These are phyloP conservation scores for Limnephilus marmoratus DNA, from an alignment of 2,888 invertebrate species.

Conservation along the genomic window DNA sequence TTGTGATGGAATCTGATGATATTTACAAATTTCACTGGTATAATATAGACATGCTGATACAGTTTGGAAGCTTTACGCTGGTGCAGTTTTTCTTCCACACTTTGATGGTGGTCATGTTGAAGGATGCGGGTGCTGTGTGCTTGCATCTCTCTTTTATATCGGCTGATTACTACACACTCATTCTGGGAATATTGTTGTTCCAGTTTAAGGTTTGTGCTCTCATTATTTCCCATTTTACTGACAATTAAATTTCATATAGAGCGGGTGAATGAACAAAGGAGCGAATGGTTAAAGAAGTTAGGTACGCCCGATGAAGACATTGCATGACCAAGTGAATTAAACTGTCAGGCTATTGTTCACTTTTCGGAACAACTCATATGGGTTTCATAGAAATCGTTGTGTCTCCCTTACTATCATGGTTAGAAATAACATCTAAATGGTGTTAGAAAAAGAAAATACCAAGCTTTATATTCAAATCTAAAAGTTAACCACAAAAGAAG, in stretches of 20 bases:
- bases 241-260: slow-evolving; percentile 38
- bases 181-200: slow-evolving; percentile 88
- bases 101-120: slow-evolving; percentile 85
- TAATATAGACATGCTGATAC: slow-evolving; percentile 78
- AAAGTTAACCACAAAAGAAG: no score
- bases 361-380: no score
- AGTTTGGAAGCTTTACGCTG: slow-evolving; percentile 80
- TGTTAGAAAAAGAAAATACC: no score
- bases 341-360: no score
- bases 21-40: slow-evolving; percentile 82
- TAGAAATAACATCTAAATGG: no score
- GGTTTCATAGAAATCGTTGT: no score
- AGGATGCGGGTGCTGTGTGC: slow-evolving; percentile 88
- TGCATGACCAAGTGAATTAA: neutral
- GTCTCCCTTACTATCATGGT: no score
- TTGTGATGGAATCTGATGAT: slow-evolving; percentile 84
- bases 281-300: no score
- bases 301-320: neutral
- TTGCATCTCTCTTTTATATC: slow-evolving; percentile 89
- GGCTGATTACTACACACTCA: slow-evolving; percentile 90
- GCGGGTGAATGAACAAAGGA: neutral
- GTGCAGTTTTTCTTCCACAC: slow-evolving; percentile 88
- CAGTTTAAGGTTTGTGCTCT: slow-evolving; percentile 82
- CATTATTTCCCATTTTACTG: slow-evolving; percentile 35
- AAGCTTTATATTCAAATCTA: no score